Percentiles rank a stretch among this genome's conserved stretches.
Evolutionary conservation across 1,140 invertebrate genomes (phyloP).

Genomic region (Scaptomyza montana): DNA sequence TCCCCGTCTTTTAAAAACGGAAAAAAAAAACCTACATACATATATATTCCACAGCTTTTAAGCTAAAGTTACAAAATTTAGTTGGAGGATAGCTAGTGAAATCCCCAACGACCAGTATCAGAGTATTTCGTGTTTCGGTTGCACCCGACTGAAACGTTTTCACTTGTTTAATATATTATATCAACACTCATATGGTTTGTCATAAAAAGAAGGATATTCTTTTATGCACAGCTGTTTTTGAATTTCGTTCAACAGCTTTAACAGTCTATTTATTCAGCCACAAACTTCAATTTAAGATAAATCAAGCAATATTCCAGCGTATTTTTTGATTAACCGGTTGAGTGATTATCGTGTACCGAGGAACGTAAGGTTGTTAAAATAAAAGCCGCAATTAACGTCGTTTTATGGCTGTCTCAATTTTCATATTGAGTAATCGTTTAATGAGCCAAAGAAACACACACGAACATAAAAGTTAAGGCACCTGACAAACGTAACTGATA

Average conservation of each 20-base stretch:
- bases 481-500: slow-evolving; percentile 36
- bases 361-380: slow-evolving; percentile 45
- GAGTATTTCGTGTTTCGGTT: too few relatives aligned
- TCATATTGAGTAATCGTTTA: slow-evolving; percentile 66
- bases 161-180: background rate
- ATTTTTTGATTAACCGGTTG: slow-evolving; percentile 34
- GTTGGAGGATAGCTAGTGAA: too few relatives aligned
- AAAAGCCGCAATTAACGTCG: slow-evolving; percentile 51
- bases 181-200: background rate
- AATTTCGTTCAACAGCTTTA: slow-evolving; percentile 24
- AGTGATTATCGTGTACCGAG: slow-evolving; percentile 8
- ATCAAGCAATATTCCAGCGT: slow-evolving; percentile 58
- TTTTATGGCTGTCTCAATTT: slow-evolving; percentile 43
- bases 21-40: too few relatives aligned
- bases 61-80: too few relatives aligned
- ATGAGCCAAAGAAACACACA: slow-evolving; percentile 53
- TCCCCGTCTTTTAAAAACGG: too few relatives aligned
- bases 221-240: slow-evolving; percentile 27
- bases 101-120: too few relatives aligned
- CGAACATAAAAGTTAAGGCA: slow-evolving; percentile 14
- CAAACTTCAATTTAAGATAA: slow-evolving; percentile 72
- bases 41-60: too few relatives aligned
- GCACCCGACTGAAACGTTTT: too few relatives aligned
- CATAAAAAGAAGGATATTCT: background rate
- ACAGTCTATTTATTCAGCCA: slow-evolving; percentile 49